These are phyloP conservation scores for Tragopan temminckii DNA, from an alignment of 2,797 vertebrate species.

Conservation along the genomic window DNA sequence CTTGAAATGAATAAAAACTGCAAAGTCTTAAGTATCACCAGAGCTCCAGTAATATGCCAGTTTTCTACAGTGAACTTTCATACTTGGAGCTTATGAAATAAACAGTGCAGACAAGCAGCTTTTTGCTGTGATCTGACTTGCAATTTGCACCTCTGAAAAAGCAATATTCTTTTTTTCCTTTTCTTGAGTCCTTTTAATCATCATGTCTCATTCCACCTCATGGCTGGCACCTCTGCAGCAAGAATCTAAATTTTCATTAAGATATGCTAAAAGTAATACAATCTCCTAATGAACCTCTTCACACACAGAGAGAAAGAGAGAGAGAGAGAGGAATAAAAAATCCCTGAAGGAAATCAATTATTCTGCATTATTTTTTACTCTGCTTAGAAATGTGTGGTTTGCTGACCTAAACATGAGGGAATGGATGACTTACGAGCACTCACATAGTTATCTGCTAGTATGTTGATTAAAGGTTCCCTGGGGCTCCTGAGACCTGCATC, in stretches of 20 bases:
- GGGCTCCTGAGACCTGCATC: background rate
- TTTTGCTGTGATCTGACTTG: background rate
- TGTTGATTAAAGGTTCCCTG: background rate
- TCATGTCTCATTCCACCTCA: conserved; percentile 1
- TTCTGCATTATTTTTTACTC: conserved; percentile 55
- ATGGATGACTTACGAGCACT: background rate
- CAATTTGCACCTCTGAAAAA: conserved; percentile 47
- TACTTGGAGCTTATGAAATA: conserved; percentile 24
- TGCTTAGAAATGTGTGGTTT: conserved; percentile 31
- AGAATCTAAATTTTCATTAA: conserved; percentile 48
- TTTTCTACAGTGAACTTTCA: background rate
- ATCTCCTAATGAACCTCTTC: conserved; percentile 45
- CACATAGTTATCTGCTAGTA: background rate
- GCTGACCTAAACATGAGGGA: background rate
- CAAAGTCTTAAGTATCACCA: background rate
- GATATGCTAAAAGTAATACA: conserved; percentile 23
- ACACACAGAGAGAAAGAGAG: background rate
- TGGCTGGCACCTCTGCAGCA: background rate
- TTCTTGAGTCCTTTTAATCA: conserved; percentile 16
- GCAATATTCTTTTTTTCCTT: background rate
- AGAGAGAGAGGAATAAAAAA: background rate
- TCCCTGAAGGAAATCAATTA: background rate
- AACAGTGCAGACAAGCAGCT: background rate
- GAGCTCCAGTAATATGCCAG: background rate
- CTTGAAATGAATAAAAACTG: background rate